Evolutionary conservation across 2,888 invertebrate genomes (phyloP), one percentile per base, ranked within the genome.

Genomic region (Amiota minor): DNA sequence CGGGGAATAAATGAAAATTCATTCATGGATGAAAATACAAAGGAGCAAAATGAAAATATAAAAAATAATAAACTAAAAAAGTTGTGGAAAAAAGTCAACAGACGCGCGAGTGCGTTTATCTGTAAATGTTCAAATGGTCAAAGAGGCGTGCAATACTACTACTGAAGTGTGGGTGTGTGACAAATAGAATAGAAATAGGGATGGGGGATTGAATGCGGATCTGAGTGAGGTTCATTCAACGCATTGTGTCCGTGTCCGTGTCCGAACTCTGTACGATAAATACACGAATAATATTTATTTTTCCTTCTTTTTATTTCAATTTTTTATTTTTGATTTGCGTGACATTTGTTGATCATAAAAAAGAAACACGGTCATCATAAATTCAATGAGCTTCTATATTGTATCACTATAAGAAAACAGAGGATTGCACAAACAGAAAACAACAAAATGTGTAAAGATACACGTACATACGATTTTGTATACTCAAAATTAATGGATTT

Each of bases 311-410:
- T 59, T 23, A 23, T 59, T 59, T 18, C 18, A 16, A 11, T 35
- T 45, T 62, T 62, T 62, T 12, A 14, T 59, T 45, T 62, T 62
- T 62, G 45, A 62, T 62, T 62, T 62, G 62, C 62, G n/a, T 62
- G 62, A 62, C 62, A 46, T 62, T 62, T 62, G 35, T 45, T 62
- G 16, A 35, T 8, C 62, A 62, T 62, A 62, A 62, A 62, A 62
- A 45, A n/a, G n/a, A n/a, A 35, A 35, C 35, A 35, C 45, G 62
- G 23, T 45, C 62, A 62, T 62, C 62, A 62, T 62, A 62, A 62
- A 62, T 62, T 62, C 14, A 62, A 62, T 45, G 45, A n/a, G 45
- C 35, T 6, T 6, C 35, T 35, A n/a, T 35, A 35, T 35, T 35
- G 35, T 35, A 35, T 35, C 6, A 6, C 35, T 35, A 35, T 35